Evolutionary conservation across 2,888 invertebrate species (phyloP).

Genomic region (Romanomermis culicivorax): DNA sequence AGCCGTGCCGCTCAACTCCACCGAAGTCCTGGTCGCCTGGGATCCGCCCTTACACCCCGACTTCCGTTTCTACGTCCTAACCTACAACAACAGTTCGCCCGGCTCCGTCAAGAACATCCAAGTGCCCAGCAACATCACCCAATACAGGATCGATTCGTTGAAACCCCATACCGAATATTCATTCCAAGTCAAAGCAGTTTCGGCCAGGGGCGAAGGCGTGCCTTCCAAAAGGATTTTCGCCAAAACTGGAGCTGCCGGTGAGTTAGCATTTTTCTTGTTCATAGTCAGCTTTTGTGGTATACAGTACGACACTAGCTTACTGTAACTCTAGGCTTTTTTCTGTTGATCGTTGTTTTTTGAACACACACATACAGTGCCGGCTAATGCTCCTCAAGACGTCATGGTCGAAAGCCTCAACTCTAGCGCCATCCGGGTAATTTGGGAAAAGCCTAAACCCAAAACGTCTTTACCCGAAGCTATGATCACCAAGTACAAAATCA

Average conservation of each 20-base stretch:
- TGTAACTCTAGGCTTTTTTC: too few species aligned
- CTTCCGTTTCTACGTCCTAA: slow-evolving; percentile 80
- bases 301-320: neutral
- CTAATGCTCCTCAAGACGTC: slow-evolving; percentile 85
- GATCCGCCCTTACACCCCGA: slow-evolving; percentile 56
- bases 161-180: slow-evolving; percentile 90
- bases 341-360: slow-evolving; percentile 9
- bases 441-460: slow-evolving; percentile 66
- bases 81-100: too few species aligned
- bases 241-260: slow-evolving; percentile 92
- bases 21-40: slow-evolving; percentile 75
- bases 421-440: slow-evolving; percentile 63
- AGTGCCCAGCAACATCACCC: neutral
- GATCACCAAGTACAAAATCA: slow-evolving; percentile 80
- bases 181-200: slow-evolving; percentile 83
- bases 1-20: slow-evolving; percentile 65
- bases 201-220: slow-evolving; percentile 77
- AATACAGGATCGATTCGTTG: slow-evolving; percentile 42
- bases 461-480: slow-evolving; percentile 14
- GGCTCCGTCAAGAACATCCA: slow-evolving; percentile 14
- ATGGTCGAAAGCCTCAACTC: slow-evolving; percentile 65
- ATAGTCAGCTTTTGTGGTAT: neutral
- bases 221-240: slow-evolving; percentile 80
- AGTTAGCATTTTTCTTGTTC: slow-evolving; percentile 35
- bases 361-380: slow-evolving; percentile 49